Evolutionary conservation across 2,797 vertebrate species (phyloP), one percentile per base, ranked within the genome.

Genomic region (Crocodylus rhombifer): DNA sequence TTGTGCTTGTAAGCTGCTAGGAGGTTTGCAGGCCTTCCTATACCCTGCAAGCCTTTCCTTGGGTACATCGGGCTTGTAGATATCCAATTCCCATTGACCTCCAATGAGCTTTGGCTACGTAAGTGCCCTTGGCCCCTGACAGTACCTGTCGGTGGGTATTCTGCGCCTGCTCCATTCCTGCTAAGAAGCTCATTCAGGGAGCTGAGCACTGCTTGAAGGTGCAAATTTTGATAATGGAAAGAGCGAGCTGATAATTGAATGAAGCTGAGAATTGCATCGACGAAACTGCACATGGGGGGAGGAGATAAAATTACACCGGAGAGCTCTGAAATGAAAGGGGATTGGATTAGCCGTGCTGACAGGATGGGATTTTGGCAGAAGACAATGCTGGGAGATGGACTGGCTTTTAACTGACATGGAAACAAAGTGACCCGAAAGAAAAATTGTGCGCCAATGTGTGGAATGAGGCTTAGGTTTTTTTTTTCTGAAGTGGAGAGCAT

Each of bases 281-380:
- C 23, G 91, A 84, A 82, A 92, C 84, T 3, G 8, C 94, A 89
- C 64, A 90, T 62, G 83, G 1, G 5, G 90, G 73, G 86, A 60
- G 78, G 80, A 55, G 30, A 94, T 63, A 33, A 74, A 95, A 92
- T 88, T 92, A 80, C 56, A 20, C 75, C 18, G 65, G 80, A 89
- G 33, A 80, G 42, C 30, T 65, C 16, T 4, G 83, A 74, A 86
- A 77, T 73, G 90, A 90, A 63, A 69, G 73, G 67, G 80, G 13
- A 76, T 91, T 33, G 42, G 67, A 14, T 84, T 58, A 58, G 21
- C 10, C 17, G 58, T 0, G 36, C 76, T 36, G 4, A 26, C 20
- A 86, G 86, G 89, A 76, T 83, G 86, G 74, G 86, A 5, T 28
- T 89, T 89, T 73, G 14, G 5, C 15, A 16, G n/a, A 75, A 90